phyloP scores from a whole-genome alignment of 1,140 invertebrate species.

The Leguminivora glycinivorella region DNA sequence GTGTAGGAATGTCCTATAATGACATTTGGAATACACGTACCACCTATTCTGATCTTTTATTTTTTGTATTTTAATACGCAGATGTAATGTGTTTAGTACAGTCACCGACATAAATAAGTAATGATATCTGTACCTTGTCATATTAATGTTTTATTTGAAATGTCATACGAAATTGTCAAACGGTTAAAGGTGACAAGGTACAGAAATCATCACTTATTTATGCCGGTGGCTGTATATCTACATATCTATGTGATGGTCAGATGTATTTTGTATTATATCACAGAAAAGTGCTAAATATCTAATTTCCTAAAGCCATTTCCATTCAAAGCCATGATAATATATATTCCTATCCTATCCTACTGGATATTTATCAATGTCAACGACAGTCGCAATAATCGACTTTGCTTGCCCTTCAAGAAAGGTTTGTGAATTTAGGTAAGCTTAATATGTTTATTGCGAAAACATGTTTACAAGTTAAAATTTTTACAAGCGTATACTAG shows the following conservation, averaged over 20 bases:
- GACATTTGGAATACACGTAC: too few relatives aligned
- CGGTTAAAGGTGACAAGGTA: too few relatives aligned
- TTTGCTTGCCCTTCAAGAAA: constrained; percentile 9
- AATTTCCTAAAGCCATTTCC: constrained; percentile 8
- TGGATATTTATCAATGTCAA: not conserved
- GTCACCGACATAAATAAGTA: too few relatives aligned
- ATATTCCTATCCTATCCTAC: not conserved
- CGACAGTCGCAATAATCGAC: not conserved
- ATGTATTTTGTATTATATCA: not conserved
- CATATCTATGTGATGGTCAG: not conserved
- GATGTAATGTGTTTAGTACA: too few relatives aligned
- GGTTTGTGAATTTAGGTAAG: constrained; percentile 2
- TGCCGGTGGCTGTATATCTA: too few relatives aligned
- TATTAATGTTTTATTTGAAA: too few relatives aligned
- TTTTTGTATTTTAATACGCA: not conserved
- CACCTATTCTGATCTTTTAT: too few relatives aligned
- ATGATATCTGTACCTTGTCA: too few relatives aligned
- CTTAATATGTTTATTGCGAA: not conserved
- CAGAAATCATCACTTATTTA: too few relatives aligned
- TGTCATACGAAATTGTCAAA: too few relatives aligned
- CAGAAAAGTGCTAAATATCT: not conserved
- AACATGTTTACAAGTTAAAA: not conserved
- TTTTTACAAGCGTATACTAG: not conserved
- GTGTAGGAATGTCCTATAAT: too few relatives aligned
- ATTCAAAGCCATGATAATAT: not conserved